Conservation (phyloP, 1,140 invertebrate genomes). For the Zeugodacus cucurbitae region DNA sequence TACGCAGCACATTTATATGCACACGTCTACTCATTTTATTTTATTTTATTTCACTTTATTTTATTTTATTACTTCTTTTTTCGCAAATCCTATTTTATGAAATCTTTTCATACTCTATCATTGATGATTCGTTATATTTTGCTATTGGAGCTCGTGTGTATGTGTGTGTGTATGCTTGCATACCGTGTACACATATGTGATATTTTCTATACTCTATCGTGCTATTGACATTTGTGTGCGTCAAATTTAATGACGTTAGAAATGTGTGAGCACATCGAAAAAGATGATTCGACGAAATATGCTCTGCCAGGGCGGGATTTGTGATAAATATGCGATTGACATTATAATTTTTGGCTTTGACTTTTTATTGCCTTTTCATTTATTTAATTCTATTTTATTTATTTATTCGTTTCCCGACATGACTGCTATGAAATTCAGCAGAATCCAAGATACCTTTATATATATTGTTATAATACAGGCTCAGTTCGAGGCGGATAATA, state of each 20-base stretch:
- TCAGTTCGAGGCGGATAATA: background rate
- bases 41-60: background rate
- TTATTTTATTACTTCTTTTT: background rate
- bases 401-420: too few species aligned
- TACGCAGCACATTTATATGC: background rate
- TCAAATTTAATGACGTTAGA: background rate
- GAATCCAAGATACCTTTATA: background rate
- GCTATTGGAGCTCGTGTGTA: background rate
- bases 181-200: background rate
- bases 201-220: background rate
- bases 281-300: background rate
- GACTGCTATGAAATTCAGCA: background rate
- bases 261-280: background rate
- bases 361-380: background rate
- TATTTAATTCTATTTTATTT: background rate
- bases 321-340: background rate
- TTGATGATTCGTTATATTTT: background rate
- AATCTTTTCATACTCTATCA: background rate
- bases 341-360: background rate
- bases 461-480: background rate
- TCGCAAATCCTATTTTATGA: background rate
- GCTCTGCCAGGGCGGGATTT: background rate
- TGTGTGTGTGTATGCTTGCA: background rate
- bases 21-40: background rate
- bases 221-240: background rate